phyloP scores from a whole-genome alignment of 1,140 invertebrate species.

The Heliconius hermathena region DNA sequence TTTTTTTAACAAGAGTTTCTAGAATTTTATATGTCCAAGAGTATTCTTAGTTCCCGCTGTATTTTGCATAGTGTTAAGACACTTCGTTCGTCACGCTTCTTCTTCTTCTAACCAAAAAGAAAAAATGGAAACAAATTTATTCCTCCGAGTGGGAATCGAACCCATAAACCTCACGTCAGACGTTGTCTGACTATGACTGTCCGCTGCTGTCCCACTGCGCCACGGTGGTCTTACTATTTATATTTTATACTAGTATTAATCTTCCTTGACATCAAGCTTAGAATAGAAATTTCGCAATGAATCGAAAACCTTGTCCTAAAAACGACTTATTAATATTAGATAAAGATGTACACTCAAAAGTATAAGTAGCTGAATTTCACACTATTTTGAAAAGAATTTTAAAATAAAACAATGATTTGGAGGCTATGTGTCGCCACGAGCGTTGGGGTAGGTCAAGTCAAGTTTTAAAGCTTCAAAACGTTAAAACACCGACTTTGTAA shows the following conservation, averaged over 20 bases:
- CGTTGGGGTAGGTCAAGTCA: slow-evolving; percentile 19
- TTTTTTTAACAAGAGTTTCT: background rate
- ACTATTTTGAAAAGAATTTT: background rate
- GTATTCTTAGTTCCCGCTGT: background rate
- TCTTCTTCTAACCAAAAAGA: no score
- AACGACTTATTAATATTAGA: background rate
- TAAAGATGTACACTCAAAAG: background rate
- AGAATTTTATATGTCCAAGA: background rate
- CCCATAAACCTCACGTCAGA: no score
- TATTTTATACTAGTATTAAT: background rate
- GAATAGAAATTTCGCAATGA: background rate
- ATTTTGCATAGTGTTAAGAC: no score
- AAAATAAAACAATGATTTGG: slow-evolving; percentile 17
- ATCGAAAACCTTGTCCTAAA: background rate
- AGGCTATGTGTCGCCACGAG: slow-evolving; percentile 16
- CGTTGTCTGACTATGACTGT: no score
- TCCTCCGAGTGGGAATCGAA: no score
- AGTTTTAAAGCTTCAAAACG: slow-evolving; percentile 15
- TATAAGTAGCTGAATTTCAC: background rate
- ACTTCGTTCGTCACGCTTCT: background rate
- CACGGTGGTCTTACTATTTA: no score
- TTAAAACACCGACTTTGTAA: slow-evolving; percentile 25
- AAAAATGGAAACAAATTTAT: no score
- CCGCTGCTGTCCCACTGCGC: no score
- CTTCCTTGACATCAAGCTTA: background rate